Base-by-base conservation (phyloP, 2,797 vertebrate species). In the Danio aesculapii region DNA sequence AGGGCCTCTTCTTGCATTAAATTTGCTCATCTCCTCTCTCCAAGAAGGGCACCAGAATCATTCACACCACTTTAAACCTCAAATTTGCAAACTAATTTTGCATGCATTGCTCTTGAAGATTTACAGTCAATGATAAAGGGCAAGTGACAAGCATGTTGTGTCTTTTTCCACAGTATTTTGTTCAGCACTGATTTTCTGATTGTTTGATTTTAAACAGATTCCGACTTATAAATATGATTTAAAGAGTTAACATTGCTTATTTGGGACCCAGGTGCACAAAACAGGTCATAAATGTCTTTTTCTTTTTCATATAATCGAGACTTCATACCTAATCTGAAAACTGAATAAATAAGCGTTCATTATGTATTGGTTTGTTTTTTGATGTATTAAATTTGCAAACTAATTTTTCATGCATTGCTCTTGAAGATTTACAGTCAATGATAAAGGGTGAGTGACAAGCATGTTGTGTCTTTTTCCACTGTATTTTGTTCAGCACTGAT, bases 1-100 rank as follows among this genome's bases (percentile, higher is more conserved):
- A 67, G 75, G 17, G 21, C 43, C 67, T 61, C 43, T 69, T 81
- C 47, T 67, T 75, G 72, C 73, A 3, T 64, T 44, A 58, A 55
- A 52, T 58, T n/a, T 21, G 53, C 43, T 72, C 62, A 71, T 46
- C 43, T 67, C 50, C 61, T 66, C 41, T 58, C 5, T 46, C n/a
- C 50, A 74, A 59, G 63, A 55, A n/a, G 59, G 44, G 16, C 57
- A 50, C 58, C 50, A 8, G 39, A 52, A 63, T n/a, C 43, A 52
- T 70, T 73, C 59, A 57, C 8, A 77, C 8, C 43, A 10, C 52
- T 64, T 41, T 21, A 70, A 41, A 75, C 14, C 16, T n/a, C 16
- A 49, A 63, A 68, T 62, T 62, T 30, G 19, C 21, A 12, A 61
- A 16, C 19, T 46, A 61, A 63, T 44, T 55, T 17, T 13, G 19